A percentile compares a stretch with the other conserved stretches of the same genome.
Conservation (phyloP, 2,113 vertebrate species). For the Chaetops frenatus region DNA sequence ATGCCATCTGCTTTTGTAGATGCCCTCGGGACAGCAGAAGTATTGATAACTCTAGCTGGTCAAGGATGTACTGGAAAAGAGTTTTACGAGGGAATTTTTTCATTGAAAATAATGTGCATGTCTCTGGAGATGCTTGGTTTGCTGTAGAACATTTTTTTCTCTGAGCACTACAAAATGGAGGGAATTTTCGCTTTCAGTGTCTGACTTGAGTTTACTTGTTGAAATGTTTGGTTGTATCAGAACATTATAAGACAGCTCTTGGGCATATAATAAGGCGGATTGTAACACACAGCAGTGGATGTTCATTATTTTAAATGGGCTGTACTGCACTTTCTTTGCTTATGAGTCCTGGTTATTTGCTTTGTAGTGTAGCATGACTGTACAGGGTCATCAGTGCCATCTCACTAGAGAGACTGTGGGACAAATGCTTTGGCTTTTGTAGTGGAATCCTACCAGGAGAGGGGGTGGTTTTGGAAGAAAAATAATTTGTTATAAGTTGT, state of each 20-base stretch:
- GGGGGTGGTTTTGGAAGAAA: neutral
- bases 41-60: neutral
- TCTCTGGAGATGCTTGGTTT: neutral
- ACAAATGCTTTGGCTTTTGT: neutral
- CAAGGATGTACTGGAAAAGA: neutral
- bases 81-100: neutral
- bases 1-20: neutral
- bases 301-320: neutral
- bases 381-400: neutral
- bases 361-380: accelerated
- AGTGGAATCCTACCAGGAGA: neutral
- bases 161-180: neutral
- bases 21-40: neutral
- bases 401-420: neutral
- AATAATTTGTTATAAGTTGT: neutral
- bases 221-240: neutral
- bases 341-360: neutral
- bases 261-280: neutral
- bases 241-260: neutral
- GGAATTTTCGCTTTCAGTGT: neutral
- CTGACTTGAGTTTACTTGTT: neutral
- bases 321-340: neutral
- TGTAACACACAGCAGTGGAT: neutral
- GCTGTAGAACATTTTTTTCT: neutral
- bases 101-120: neutral